These are phyloP conservation scores for Penaeus japonicus DNA, from an alignment of 1,140 invertebrate genomes.

Conservation along the genomic window DNA sequence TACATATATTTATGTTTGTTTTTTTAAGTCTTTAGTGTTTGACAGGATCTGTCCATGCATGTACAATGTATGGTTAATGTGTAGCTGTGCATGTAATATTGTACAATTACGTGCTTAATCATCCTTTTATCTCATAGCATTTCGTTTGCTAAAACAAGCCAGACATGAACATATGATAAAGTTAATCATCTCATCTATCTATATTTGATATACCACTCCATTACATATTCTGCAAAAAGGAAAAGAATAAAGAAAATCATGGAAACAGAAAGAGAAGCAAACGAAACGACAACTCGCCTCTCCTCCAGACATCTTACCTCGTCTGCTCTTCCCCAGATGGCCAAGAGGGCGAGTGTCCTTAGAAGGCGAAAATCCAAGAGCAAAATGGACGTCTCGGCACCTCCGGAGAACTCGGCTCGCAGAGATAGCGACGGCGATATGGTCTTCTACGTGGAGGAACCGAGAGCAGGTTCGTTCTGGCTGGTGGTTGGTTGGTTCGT, in stretches of 20 bases:
- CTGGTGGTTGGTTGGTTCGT: neutral
- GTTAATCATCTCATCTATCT: too few relatives aligned
- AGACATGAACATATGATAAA: too few relatives aligned
- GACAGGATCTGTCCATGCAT: too few relatives aligned
- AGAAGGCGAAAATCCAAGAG: slow-evolving; percentile 75
- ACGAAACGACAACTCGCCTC: neutral
- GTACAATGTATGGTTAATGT: too few relatives aligned
- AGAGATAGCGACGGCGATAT: slow-evolving; percentile 74
- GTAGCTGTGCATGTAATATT: too few relatives aligned
- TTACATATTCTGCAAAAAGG: too few relatives aligned
- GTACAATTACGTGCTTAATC: too few relatives aligned
- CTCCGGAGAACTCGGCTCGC: slow-evolving; percentile 59
- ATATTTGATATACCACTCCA: too few relatives aligned
- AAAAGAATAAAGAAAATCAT: too few relatives aligned
- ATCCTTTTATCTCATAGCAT: too few relatives aligned
- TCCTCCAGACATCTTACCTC: neutral
- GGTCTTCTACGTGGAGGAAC: slow-evolving; percentile 77
- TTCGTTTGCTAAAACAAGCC: too few relatives aligned
- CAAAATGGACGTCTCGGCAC: slow-evolving; percentile 69
- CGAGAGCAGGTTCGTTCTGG: slow-evolving; percentile 68
- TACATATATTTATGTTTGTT: slow-evolving; percentile 61
- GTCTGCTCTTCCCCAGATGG: slow-evolving; percentile 73
- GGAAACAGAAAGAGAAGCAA: neutral
- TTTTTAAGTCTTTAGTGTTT: neutral
- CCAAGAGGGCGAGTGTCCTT: slow-evolving; percentile 77